A percentile compares a stretch with the other conserved stretches of the same genome.
Evolutionary conservation across 2,797 vertebrate species (phyloP).

Genomic region (Schizothorax lantsangensis): DNA sequence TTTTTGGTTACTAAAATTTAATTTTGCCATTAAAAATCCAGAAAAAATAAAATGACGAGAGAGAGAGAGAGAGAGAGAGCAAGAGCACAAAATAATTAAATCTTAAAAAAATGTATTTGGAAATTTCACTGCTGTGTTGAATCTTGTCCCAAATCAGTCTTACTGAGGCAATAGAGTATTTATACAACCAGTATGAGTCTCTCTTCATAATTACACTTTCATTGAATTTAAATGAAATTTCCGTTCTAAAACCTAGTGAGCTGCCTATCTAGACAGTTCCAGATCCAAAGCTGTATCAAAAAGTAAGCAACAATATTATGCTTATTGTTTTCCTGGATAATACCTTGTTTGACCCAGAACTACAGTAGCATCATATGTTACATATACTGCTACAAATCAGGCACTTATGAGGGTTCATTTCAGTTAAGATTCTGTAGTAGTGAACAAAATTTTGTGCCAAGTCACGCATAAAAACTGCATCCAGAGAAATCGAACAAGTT

Average conservation of each 20-base stretch:
- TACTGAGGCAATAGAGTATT: not conserved
- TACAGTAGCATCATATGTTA: not conserved
- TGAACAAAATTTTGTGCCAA: not conserved
- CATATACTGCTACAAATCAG: not conserved
- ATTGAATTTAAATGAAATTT: not conserved
- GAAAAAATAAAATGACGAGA: not conserved
- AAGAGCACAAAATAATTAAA: not conserved
- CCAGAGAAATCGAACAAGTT: not conserved
- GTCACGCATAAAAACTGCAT: not conserved
- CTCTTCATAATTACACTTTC: not conserved
- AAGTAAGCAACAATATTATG: not conserved
- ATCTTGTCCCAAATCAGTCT: not conserved
- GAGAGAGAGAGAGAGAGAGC: not conserved
- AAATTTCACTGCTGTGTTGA: too few relatives aligned
- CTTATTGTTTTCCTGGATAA: not conserved
- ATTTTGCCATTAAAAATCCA: not conserved
- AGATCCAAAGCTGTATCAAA: not conserved
- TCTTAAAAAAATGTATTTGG: not conserved
- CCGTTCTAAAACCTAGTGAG: not conserved
- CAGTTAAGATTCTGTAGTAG: not conserved
- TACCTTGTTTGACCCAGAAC: not conserved
- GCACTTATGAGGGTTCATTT: not conserved
- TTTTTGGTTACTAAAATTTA: not conserved
- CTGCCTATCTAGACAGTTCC: not conserved
- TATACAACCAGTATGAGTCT: not conserved